A percentile compares a stretch with the other conserved stretches of the same genome.
These are phyloP conservation scores for Metacarcinus magister DNA, from an alignment of 2,888 invertebrate genomes.

Conservation along the genomic window DNA sequence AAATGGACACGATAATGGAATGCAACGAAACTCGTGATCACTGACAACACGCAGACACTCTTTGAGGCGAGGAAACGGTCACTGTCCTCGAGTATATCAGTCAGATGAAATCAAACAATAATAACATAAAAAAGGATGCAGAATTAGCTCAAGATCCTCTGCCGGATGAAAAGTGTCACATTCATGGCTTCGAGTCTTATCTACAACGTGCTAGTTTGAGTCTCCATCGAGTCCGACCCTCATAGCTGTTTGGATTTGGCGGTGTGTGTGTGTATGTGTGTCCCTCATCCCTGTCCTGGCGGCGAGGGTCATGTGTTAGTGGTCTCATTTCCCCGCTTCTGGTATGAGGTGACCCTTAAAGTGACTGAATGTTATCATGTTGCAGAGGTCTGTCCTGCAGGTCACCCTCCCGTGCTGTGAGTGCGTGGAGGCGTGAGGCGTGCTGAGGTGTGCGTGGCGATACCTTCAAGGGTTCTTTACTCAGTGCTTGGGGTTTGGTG, in stretches of 20 bases:
- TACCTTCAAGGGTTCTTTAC: neutral
- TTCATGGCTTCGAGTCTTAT: neutral
- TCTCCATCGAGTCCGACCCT: constrained; percentile 16
- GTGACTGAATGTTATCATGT: constrained; percentile 35
- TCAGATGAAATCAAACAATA: neutral
- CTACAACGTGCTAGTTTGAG: constrained; percentile 7
- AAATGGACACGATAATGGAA: neutral
- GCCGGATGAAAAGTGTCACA: neutral
- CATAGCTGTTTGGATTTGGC: constrained; percentile 12
- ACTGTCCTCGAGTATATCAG: constrained; percentile 17
- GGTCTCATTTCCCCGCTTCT: constrained; percentile 43
- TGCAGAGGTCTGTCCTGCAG: constrained; percentile 20
- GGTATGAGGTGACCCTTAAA: constrained; percentile 46
- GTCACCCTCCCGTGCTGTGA: constrained; percentile 49
- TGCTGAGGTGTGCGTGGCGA: neutral
- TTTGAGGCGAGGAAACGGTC: neutral
- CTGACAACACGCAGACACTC: neutral
- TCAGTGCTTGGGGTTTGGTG: constrained; percentile 12
- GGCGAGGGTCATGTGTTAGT: constrained; percentile 45
- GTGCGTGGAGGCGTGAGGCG: constrained; percentile 43
- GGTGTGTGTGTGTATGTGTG: constrained; percentile 46
- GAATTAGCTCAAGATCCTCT: neutral
- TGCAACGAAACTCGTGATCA: neutral
- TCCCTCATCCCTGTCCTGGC: constrained; percentile 42
- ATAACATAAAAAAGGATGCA: neutral